Conservation (phyloP, 1,140 invertebrate genomes). For the Eupristina koningsbergeri region DNA sequence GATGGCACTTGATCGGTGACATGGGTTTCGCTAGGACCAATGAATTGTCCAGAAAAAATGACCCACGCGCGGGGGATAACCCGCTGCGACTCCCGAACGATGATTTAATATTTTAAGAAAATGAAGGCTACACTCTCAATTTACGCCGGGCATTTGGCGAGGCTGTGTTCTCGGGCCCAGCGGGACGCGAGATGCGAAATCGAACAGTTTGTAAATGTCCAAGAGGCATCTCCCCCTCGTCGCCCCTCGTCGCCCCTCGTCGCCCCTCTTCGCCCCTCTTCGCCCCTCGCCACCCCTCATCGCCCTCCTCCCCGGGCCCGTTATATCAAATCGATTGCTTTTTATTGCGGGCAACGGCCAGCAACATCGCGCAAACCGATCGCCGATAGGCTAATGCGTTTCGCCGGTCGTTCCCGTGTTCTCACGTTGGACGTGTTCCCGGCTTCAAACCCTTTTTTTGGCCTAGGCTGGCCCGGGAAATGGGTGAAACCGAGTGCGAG, state of each 20-base stretch:
- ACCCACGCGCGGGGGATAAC: background rate
- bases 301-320: too few species aligned
- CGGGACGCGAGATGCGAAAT: slow-evolving; percentile 34
- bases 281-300: too few species aligned
- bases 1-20: slow-evolving; percentile 71
- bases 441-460: too few species aligned
- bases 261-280: too few species aligned
- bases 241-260: too few species aligned
- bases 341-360: background rate
- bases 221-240: slow-evolving; percentile 1
- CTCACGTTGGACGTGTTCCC: too few species aligned
- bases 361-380: too few species aligned
- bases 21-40: slow-evolving; percentile 71
- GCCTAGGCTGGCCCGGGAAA: too few species aligned
- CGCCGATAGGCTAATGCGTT: too few species aligned
- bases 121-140: slow-evolving; percentile 70
- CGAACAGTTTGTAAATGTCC: slow-evolving; percentile 19
- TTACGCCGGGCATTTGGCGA: slow-evolving; percentile 60
- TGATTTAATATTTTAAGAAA: slow-evolving; percentile 74
- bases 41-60: slow-evolving; percentile 63
- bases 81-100: slow-evolving; percentile 65
- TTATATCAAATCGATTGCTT: slow-evolving; percentile 24
- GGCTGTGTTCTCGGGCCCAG: slow-evolving; percentile 58
- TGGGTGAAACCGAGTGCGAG: too few species aligned
- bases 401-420: too few species aligned